Evolutionary conservation across 2,797 vertebrate species (phyloP), one percentile per base, ranked within the genome.

Genomic region (Tinamus major): DNA sequence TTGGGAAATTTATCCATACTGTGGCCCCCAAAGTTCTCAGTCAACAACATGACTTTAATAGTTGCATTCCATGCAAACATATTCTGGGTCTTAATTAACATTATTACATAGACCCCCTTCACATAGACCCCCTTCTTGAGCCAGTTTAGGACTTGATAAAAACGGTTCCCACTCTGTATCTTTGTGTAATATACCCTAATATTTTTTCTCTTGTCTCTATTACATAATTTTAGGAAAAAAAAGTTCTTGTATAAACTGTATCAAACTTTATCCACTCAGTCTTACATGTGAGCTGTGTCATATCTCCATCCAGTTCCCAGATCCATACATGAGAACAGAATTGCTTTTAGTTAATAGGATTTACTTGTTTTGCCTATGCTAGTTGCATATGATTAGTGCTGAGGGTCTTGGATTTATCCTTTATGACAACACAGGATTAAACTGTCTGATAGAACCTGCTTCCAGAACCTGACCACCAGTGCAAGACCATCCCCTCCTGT

Each of bases 391-490:
- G 19, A 39, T 26, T 29, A n/a, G 55, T 8, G 5, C 17, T 26
- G 59, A 81, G 21, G 72, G 37, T 56, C 69, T 76, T 46, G 37
- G 55, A 37, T 70, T 42, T 58, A 16, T 76, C 80, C 70, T 71
- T 27, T 18, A 9, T 62, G 20, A 35, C 0, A 0, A 4, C 8
- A 11, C 1, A 0, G 2, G 7, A 49, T 61, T n/a, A 31, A 58
- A 37, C 6, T 7, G 20, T 13, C 20, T 2, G 7, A 10, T 2
- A 39, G 8, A 77, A 79, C 31, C 59, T 12, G 0, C 62, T 69
- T 63, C 49, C 42, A 70, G 68, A 70, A 42, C 35, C 29, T 62
- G 1, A 2, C 29, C 0, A 0, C 23, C 0, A 0, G 19, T 37
- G 7, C 49, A 26, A 51, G 56, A 42, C 48, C 58, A 61, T 90